Conservation (phyloP, 2,113 vertebrate genomes). For the Oryzias javanicus region DNA sequence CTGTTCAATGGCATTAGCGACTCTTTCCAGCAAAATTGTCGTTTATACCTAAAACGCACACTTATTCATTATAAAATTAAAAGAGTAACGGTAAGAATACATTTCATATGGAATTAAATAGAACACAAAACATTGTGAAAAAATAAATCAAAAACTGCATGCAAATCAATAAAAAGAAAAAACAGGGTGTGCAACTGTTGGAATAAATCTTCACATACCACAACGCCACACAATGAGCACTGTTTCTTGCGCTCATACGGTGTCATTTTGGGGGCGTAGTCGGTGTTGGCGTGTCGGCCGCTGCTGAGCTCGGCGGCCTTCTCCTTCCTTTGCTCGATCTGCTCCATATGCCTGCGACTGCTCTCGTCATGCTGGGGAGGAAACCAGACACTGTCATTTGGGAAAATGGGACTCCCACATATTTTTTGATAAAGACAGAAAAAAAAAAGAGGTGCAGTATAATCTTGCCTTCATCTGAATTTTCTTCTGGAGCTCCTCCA, state of each 20-base stretch:
- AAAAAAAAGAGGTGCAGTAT: neutral
- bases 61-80: no score
- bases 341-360: slow-evolving; percentile 96
- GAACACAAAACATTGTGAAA: neutral
- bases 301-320: slow-evolving; percentile 97
- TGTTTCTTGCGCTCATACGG: slow-evolving; percentile 97
- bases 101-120: neutral
- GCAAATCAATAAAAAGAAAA: neutral
- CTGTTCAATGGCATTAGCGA: neutral
- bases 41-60: no score
- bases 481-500: slow-evolving; percentile 99
- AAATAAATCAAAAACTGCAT: neutral
- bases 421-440: neutral
- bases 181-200: neutral
- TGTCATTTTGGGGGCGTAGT: slow-evolving; percentile 97
- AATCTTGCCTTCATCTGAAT: slow-evolving; percentile 91
- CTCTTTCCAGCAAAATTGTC: neutral
- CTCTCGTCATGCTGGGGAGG: slow-evolving; percentile 91
- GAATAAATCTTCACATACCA: slow-evolving; percentile 75
- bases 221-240: slow-evolving; percentile 87
- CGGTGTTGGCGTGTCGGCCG: slow-evolving; percentile 93
- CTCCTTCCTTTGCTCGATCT: slow-evolving; percentile 98
- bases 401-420: slow-evolving; percentile 3
- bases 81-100: no score
- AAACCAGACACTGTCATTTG: slow-evolving; percentile 11